Evolutionary conservation across 2,888 invertebrate genomes (phyloP), one percentile per base, ranked within the genome.

Genomic region (Morinoia aosen): DNA sequence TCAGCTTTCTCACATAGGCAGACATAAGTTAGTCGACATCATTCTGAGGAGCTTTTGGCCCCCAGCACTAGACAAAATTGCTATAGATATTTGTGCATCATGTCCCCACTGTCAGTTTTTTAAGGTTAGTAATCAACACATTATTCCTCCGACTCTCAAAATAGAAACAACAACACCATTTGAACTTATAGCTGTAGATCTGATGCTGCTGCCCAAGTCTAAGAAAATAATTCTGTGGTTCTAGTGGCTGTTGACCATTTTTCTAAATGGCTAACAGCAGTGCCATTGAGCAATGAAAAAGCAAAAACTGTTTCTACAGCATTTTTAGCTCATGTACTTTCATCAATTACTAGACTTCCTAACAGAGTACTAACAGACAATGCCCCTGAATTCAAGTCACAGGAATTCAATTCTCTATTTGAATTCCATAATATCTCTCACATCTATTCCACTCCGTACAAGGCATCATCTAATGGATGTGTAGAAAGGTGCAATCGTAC

Each of bases 401-500:
- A 11, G 25, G 48, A 91, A 48, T 91, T 91, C 25, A 91, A 91
- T 48, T 2, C n/a, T 16, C 14, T 91, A 14, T 56, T 48, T 48
- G 91, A 40, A 16, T 25, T 12, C 19, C 19, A 91, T 12, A 56
- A 25, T 25, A 91, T 91, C 14, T 39, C 91, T 48, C 91, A 91
- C 16, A 91, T 91, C 39, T 48, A 91, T 91, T 19, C 48, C 11
- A 91, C 48, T 48, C 91, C 91, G 39, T 48, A 91, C 25, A 91
- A 91, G 56, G 91, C 91, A 14, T 91, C 91, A 48, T 91, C 91
- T 1, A 91, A 91, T 56, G 91, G 91, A 11, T 91, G 91, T 91
- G 91, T 91, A 12, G 91, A 91, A 56, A 40, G 48, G 12, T 91
- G 48, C 0, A 91, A 91, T 91, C 25, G 48, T 4, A 48, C 91